Evolutionary conservation across 2,797 vertebrate species (phyloP).

Genomic region (Enteromius unitaeniatus): DNA sequence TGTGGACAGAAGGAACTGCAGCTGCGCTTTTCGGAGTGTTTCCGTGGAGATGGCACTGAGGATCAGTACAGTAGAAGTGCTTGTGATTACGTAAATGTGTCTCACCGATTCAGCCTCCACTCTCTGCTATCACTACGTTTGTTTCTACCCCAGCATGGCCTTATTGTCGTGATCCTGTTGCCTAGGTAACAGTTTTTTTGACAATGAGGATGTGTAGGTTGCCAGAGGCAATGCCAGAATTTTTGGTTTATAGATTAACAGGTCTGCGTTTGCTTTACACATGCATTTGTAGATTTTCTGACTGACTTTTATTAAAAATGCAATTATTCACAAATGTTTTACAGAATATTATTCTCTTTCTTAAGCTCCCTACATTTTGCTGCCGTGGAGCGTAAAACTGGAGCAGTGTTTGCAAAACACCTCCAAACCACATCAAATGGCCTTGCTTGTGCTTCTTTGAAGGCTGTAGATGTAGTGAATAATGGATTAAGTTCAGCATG

Average conservation of each 20-base stretch:
- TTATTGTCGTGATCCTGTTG: constrained; percentile 80
- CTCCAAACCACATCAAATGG: constrained; percentile 59
- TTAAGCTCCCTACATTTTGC: constrained; percentile 9
- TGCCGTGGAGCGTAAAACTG: constrained; percentile 57
- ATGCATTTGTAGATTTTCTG: constrained; percentile 33
- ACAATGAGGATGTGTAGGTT: constrained; percentile 80
- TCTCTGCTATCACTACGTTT: constrained; percentile 63
- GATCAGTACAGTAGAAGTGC: constrained; percentile 71
- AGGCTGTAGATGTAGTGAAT: constrained; percentile 69
- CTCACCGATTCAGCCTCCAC: constrained; percentile 68
- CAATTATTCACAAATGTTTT: constrained; percentile 49
- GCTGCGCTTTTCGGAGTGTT: constrained; percentile 57
- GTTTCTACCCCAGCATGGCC: constrained; percentile 75
- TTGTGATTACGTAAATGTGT: constrained; percentile 77
- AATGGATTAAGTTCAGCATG: constrained; percentile 71
- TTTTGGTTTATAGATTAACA: constrained; percentile 72
- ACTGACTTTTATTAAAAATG: constrained; percentile 62
- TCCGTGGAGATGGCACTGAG: constrained; percentile 64
- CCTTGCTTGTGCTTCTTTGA: constrained; percentile 55
- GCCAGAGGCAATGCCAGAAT: constrained; percentile 73
- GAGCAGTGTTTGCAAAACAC: constrained; percentile 53
- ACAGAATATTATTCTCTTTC: background rate
- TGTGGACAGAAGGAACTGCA: constrained; percentile 18
- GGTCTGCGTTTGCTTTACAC: constrained; percentile 62
- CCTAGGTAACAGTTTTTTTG: constrained; percentile 81